phyloP scores from a whole-genome alignment of 35 echinoderm and acorn worm genomes.

The Patiria miniata region DNA sequence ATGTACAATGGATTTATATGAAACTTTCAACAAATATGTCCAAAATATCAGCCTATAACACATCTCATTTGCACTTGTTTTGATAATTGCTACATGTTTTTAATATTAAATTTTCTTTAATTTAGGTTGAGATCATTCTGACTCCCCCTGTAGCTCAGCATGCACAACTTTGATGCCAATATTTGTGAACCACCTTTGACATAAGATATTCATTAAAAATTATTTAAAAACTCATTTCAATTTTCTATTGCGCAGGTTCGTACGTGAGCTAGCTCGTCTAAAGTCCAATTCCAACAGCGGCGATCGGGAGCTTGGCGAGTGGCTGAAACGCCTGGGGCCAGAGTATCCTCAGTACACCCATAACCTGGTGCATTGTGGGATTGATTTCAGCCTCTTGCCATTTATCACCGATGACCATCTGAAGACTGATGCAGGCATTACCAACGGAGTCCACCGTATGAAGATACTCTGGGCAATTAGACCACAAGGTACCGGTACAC shows the following conservation, averaged over 20 bases:
- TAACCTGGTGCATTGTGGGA: slow-evolving; percentile 95
- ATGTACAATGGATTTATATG: too few relatives aligned
- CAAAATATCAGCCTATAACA: too few relatives aligned
- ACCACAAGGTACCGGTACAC: slow-evolving; percentile 49
- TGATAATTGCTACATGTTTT: too few relatives aligned
- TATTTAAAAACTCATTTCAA: neutral
- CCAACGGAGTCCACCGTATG: slow-evolving; percentile 96
- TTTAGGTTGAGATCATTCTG: too few relatives aligned
- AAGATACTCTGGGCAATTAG: slow-evolving; percentile 76
- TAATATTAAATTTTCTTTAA: too few relatives aligned
- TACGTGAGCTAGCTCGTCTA: slow-evolving; percentile 74
- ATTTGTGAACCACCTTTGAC: neutral
- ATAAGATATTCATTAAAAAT: neutral
- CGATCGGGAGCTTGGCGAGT: slow-evolving; percentile 83
- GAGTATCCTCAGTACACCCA: slow-evolving; percentile 96
- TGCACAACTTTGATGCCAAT: too few relatives aligned
- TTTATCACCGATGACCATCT: slow-evolving; percentile 83
- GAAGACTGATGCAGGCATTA: slow-evolving; percentile 80
- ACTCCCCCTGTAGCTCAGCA: too few relatives aligned
- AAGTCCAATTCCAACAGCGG: slow-evolving; percentile 85
- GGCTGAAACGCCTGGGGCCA: slow-evolving; percentile 88
- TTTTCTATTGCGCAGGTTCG: slow-evolving; percentile 54
- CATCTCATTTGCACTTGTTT: too few relatives aligned
- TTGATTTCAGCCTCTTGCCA: slow-evolving; percentile 80
- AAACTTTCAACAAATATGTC: too few relatives aligned